Evolutionary conservation across 2,113 vertebrate species (phyloP), one percentile per base, ranked within the genome.

Genomic region (Chiloscyllium plagiosum): DNA sequence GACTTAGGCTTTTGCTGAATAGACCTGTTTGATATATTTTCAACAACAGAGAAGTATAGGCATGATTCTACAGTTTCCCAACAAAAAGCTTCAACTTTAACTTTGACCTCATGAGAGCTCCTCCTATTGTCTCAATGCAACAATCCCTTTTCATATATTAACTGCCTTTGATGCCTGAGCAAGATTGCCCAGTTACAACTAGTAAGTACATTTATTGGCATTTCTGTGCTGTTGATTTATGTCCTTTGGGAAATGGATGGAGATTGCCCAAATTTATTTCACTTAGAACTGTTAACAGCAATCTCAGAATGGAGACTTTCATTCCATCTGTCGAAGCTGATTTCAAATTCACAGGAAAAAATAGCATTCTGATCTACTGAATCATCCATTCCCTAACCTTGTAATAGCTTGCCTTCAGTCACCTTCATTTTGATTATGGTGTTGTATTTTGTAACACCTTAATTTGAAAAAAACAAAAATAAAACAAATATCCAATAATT

Each of bases 121-220:
- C 56, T 90, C 56, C 13, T 6, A 17, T 5, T 17, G 26, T 33
- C 33, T 20, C 52, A 65, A 4, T 92, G 29, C 26, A 92, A 56
- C 56, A 65, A 92, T 92, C 56, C 29, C 87, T 92, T 65, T 92
- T n/a, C 87, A 65, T 19, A 17, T 56, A 65, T 65, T 65, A 92
- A 92, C 56, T 65, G n/a, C 2, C 87, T 92, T 92, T 92, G 56
- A 92, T 92, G 87, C 8, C 33, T 92, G 87, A 65, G 15, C 4
- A 29, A 92, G 50, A 29, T 89, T 92, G 26, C 56, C 56, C 56
- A 65, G 13, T 65, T 93, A 93, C 89, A n/a, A 93, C n/a, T 19
- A 93, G 66, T 93, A 68, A 66, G 61, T 93, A 65, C 89, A 68
- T 93, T 93, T 37, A 93, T 93, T 93, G 56, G 89, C 89, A 93